Base-by-base conservation (phyloP, 1,140 invertebrate genomes). In the Latrodectus geometricus region DNA sequence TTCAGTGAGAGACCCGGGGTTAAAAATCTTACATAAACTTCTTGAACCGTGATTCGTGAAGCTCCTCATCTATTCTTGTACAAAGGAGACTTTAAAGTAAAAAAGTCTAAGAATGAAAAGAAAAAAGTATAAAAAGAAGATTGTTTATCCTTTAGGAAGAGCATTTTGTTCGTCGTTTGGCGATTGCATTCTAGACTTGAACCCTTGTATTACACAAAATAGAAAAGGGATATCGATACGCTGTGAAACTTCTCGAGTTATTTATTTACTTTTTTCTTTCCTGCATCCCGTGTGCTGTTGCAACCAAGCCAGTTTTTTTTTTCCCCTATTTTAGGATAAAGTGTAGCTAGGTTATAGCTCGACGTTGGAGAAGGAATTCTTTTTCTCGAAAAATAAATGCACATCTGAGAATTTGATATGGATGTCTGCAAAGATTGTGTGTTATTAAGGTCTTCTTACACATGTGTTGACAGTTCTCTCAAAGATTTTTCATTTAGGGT, bases 1-100 rank as follows among this genome's bases (percentile, higher is more conserved):
- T 66, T 9, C 52, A 35, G 23, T 9, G 52, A 15, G 23, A 61
- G 54, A 17, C 2, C 9, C 17, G 17, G 48, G 78, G 66, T 80
- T 80, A 70, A 80, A 80, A 80, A 80, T 70, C 78, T 80, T 80
- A 80, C 78, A 80, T 80, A 80, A 80, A 80, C 78, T 80, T 49
- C 9, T 4, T 80, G 48, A 66, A 80, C 78, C 78, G 50, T 80
- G 49, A 66, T 69, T 70, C 35, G 15, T 14, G 20, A 21, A 61
- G 70, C n/a, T 15, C 76, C 54, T 50, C 56, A 15, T 70, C 68
- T 69, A 20, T 69, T 69, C 20, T n/a, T 11, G 9, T 50, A 69
- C 52, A 70, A 50, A 52, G 66, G 21, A 12, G 78, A 49, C 48
- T 80, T 80, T 70, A 56, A 70, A 78, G 76, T 49, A 52, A 78